Conservation (phyloP, 2,888 invertebrate genomes). For the Pristionchus arcanus region DNA sequence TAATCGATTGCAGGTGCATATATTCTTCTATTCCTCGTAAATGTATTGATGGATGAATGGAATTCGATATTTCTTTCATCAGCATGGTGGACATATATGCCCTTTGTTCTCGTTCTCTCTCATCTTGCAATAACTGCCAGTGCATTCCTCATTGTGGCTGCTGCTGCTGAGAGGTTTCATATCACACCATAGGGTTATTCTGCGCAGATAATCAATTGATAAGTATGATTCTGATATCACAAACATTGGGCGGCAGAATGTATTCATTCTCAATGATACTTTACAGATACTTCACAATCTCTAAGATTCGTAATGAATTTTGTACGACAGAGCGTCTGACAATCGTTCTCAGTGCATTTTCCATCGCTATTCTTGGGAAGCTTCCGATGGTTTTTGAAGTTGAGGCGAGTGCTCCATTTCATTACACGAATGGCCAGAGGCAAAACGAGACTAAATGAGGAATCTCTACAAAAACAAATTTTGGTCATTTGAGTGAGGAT, state of each 20-base stretch:
- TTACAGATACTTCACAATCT: constrained; percentile 72
- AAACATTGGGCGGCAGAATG: neutral
- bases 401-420: constrained; percentile 61
- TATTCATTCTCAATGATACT: no score
- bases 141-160: constrained; percentile 74
- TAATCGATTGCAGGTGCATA: constrained; percentile 69
- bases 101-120: constrained; percentile 70
- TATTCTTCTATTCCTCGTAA: constrained; percentile 75
- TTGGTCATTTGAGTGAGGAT: neutral
- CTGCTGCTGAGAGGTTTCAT: constrained; percentile 71
- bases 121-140: constrained; percentile 74
- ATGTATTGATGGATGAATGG: constrained; percentile 76
- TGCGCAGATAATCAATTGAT: no score
- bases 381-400: constrained; percentile 75
- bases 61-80: constrained; percentile 69
- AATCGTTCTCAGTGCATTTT: constrained; percentile 63
- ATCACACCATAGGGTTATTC: no score
- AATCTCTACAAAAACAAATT: neutral
- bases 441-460: neutral
- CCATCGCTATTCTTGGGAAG: constrained; percentile 73
- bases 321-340: constrained; percentile 65
- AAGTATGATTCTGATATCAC: neutral
- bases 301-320: constrained; percentile 72
- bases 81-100: constrained; percentile 73
- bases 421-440: neutral